These are phyloP conservation scores for Chelonoidis abingdonii DNA, from an alignment of 2,113 vertebrate species.

Conservation along the genomic window DNA sequence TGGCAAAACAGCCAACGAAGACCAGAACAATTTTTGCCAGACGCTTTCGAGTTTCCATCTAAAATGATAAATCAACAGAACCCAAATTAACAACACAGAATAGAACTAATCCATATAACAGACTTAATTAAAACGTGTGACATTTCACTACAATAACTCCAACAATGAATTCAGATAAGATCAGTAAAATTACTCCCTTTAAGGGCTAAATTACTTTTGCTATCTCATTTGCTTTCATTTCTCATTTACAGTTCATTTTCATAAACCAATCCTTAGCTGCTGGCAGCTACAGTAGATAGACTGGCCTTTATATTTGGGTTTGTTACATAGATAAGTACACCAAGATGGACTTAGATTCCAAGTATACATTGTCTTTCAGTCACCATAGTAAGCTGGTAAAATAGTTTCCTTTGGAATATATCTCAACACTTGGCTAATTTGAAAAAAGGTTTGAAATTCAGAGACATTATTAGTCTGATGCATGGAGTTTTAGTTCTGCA, in stretches of 20 bases:
- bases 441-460: slow-evolving; percentile 3
- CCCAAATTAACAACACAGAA: neutral
- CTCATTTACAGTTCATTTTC: neutral
- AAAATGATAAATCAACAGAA: slow-evolving; percentile 59
- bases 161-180: neutral
- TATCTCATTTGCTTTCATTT: slow-evolving; percentile 11
- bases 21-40: slow-evolving; percentile 96
- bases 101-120: neutral
- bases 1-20: slow-evolving; percentile 90
- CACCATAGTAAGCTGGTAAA: neutral
- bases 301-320: neutral
- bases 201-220: neutral
- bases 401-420: neutral
- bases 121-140: neutral
- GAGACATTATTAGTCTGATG: neutral
- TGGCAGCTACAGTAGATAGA: neutral
- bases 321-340: neutral
- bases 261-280: neutral
- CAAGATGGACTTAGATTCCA: neutral
- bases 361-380: neutral
- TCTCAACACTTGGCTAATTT: neutral
- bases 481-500: neutral
- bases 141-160: neutral
- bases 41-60: slow-evolving; percentile 95
- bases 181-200: neutral